Evolutionary conservation across 2,888 invertebrate species (phyloP).

Genomic region (Tribolium freemani): DNA sequence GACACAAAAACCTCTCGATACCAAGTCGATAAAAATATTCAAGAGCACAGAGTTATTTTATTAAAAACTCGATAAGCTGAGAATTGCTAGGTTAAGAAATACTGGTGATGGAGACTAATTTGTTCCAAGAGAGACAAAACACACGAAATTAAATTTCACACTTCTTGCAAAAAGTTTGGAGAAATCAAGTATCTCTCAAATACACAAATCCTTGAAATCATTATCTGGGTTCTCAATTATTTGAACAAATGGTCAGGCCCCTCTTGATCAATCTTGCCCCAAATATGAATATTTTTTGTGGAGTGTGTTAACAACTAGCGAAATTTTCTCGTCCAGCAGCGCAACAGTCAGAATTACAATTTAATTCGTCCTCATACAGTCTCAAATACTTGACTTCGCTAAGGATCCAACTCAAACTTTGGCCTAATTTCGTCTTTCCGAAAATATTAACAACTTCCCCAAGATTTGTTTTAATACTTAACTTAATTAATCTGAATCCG

Average conservation of each 20-base stretch:
- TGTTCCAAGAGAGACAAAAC: conserved; percentile 83
- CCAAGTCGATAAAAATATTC: conserved; percentile 87
- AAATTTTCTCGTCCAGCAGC: conserved; percentile 60
- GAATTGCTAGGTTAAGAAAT: conserved; percentile 83
- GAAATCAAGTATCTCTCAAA: conserved; percentile 67
- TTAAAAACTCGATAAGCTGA: conserved; percentile 83
- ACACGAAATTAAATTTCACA: conserved; percentile 51
- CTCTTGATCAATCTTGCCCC: conserved; percentile 56
- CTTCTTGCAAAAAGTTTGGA: conserved; percentile 53
- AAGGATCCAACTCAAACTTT: conserved; percentile 54
- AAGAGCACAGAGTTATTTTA: conserved; percentile 88
- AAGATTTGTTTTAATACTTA: conserved; percentile 14
- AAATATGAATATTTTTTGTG: conserved; percentile 67
- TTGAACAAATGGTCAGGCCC: conserved; percentile 75
- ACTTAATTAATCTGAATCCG: conserved; percentile 34
- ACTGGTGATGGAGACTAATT: conserved; percentile 81
- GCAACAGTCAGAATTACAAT: conserved; percentile 33
- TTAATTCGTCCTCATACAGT: background rate
- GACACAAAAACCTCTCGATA: conserved; percentile 88
- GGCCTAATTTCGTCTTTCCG: conserved; percentile 50
- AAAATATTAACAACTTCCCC: conserved; percentile 50
- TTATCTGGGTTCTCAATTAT: conserved; percentile 74
- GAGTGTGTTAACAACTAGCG: conserved; percentile 74
- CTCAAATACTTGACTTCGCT: conserved; percentile 37
- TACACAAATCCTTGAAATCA: conserved; percentile 75